These are phyloP conservation scores for Camptogramma bilineatum DNA, from an alignment of 2,888 invertebrate species.

Conservation along the genomic window DNA sequence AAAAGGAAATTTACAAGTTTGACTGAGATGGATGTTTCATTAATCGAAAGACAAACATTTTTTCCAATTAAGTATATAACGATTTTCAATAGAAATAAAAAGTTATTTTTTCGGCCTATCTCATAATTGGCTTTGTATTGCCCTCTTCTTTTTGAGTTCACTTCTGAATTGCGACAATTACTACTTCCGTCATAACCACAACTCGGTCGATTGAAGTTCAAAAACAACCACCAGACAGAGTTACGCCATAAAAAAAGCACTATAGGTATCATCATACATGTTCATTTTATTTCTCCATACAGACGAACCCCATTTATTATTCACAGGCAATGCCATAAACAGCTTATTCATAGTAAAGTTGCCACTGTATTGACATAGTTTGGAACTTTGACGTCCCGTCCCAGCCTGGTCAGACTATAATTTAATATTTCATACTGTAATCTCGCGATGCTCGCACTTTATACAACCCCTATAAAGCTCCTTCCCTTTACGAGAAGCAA, in stretches of 20 bases:
- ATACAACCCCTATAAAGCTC: conserved; percentile 66
- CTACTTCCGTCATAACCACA: too few relatives aligned
- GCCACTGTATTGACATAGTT: conserved; percentile 11
- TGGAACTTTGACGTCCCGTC: conserved; percentile 15
- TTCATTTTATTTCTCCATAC: background rate
- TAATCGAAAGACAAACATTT: too few relatives aligned
- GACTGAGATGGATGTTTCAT: too few relatives aligned
- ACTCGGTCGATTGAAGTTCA: too few relatives aligned
- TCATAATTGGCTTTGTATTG: too few relatives aligned
- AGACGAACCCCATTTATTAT: background rate
- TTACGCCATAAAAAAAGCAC: background rate
- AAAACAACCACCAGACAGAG: too few relatives aligned
- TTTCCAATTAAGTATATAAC: too few relatives aligned
- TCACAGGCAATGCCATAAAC: conserved; percentile 1
- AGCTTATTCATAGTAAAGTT: conserved; percentile 12
- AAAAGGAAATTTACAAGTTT: too few relatives aligned
- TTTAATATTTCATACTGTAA: conserved; percentile 69
- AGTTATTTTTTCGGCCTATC: too few relatives aligned
- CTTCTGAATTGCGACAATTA: too few relatives aligned
- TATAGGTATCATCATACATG: background rate
- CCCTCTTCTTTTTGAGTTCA: too few relatives aligned
- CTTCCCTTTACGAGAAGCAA: conserved; percentile 58
- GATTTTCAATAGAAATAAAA: too few relatives aligned
- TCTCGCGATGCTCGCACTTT: conserved; percentile 56
- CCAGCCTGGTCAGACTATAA: conserved; percentile 50